Base-by-base conservation (phyloP, 2,888 invertebrate species). In the Noctua janthe region DNA sequence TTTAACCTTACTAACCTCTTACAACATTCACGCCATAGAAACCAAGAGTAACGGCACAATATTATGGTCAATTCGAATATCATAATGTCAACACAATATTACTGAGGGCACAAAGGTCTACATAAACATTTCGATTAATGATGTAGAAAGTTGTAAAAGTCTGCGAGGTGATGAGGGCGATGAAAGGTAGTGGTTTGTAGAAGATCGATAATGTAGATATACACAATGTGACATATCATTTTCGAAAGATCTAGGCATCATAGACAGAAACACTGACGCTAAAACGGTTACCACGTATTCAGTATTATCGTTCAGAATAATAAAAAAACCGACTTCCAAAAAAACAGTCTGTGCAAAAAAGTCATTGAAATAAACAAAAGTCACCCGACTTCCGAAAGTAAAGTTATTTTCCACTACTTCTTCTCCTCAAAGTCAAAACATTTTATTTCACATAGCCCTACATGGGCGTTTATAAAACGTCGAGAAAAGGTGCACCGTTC, bases 31-130 rank as follows among this genome's bases (percentile, higher is more conserved):
- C 39, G n/a, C 82, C 49, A 64, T 66, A 86, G 83, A 70, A 39
- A 69, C 49, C 17, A 72, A n/a, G 82, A 86, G 49, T 75, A 83
- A 75, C 71, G 86, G 39, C 39, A 71, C 11, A 69, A 15, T 51
- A 80, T 82, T 85, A 82, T 86, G 86, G 83, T 47, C 67, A 82
- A 66, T 86, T 59, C 64, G 43, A 70, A 64, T 49, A 59, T n/a
- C 70, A 76, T 86, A 54, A 84, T 86, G 87, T 84, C 83, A 76
- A 86, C 73, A 83, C 59, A 74, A 83, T 84, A 83, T 83, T 76
- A 70, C 73, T 71, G 87, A 76, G 83, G 83, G 70, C 87, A 59
- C 29, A 11, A 64, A 82, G 77, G 87, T 86, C 70, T 51, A 47
- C 70, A 73, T 84, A 84, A 86, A 86, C 76, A 73, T 70, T 70